Percentiles rank a stretch among this genome's conserved stretches.
Evolutionary conservation across 2,888 invertebrate genomes (phyloP).

Genomic region (Melieria picta): DNA sequence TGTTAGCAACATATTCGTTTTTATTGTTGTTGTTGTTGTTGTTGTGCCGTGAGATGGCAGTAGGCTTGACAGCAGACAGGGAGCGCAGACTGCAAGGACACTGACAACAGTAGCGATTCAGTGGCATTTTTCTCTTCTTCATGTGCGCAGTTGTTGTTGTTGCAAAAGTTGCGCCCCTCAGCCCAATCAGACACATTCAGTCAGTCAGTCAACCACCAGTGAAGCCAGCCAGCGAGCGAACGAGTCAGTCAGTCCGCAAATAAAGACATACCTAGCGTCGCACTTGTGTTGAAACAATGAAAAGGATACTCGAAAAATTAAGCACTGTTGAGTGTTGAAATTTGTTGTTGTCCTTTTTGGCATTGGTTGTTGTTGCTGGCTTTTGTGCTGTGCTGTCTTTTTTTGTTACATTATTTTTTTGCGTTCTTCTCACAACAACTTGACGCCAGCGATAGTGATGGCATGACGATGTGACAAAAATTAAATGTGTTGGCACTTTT

Average conservation of each 20-base stretch:
- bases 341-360: conserved; percentile 5
- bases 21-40: no score
- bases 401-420: neutral
- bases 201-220: neutral
- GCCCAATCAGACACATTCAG: neutral
- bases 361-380: neutral
- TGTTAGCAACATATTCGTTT: no score
- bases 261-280: conserved; percentile 18
- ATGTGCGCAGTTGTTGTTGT: conserved; percentile 7
- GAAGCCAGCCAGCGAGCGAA: neutral
- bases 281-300: conserved; percentile 21
- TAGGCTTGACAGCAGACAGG: no score
- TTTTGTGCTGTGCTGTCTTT: neutral
- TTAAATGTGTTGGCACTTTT: conserved; percentile 6
- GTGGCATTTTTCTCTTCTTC: neutral
- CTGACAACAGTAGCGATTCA: no score
- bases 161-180: conserved; percentile 11
- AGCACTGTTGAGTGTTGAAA: conserved; percentile 10
- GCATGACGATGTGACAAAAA: neutral
- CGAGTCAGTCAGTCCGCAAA: neutral
- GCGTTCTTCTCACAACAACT: neutral
- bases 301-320: conserved; percentile 30
- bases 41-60: no score
- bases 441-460: neutral
- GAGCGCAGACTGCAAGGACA: no score